Evolutionary conservation across 2,797 vertebrate genomes (phyloP).

Genomic region (Pygocentrus nattereri): DNA sequence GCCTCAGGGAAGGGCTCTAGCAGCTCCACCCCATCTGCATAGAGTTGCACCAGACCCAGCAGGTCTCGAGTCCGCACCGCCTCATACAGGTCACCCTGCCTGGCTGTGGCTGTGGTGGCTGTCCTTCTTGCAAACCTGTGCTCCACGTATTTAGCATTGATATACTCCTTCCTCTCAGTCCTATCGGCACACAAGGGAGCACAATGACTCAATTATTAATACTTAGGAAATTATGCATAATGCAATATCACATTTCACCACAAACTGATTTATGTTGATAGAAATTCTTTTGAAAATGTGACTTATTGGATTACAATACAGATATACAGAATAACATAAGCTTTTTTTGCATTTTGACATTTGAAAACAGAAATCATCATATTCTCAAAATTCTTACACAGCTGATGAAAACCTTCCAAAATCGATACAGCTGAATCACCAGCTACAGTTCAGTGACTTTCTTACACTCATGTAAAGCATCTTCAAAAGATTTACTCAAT

Average conservation of each 20-base stretch:
- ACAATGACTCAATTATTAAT: not conserved
- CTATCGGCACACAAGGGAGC: constrained; percentile 63
- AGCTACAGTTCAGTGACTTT: not conserved
- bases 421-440: not conserved
- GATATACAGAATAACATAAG: too few species aligned
- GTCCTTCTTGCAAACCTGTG: constrained; percentile 85
- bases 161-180: constrained; percentile 91
- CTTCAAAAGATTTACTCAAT: not conserved
- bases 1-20: constrained; percentile 87
- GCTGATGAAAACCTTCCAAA: not conserved
- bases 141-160: constrained; percentile 90
- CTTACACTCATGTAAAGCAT: not conserved
- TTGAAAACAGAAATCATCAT: too few species aligned
- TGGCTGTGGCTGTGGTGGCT: constrained; percentile 80
- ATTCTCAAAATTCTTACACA: not conserved
- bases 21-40: constrained; percentile 89
- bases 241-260: not conserved
- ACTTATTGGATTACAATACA: too few species aligned
- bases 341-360: too few species aligned
- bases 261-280: not conserved
- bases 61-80: constrained; percentile 88
- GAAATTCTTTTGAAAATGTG: not conserved
- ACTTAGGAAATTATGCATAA: not conserved
- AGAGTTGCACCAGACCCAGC: constrained; percentile 90
- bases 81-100: constrained; percentile 85